These are phyloP conservation scores for Diachrysia chrysitis DNA, from an alignment of 2,888 invertebrate genomes.

Conservation along the genomic window DNA sequence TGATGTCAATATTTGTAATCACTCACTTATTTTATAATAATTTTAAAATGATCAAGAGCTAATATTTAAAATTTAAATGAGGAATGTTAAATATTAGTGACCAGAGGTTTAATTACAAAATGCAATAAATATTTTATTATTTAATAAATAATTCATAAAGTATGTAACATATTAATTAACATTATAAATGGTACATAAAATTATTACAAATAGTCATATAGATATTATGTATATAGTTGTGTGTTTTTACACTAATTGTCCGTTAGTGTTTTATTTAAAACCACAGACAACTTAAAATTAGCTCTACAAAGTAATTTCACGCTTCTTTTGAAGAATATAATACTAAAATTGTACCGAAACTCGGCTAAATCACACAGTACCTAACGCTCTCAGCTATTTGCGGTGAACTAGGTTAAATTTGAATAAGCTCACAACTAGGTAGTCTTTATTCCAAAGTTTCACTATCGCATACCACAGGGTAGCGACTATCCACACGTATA, in stretches of 20 bases:
- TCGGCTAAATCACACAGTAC: constrained; percentile 17
- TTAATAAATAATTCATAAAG: neutral
- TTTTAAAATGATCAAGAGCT: neutral
- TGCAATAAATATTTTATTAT: neutral
- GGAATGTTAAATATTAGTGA: neutral
- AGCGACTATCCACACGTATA: neutral
- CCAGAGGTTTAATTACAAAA: neutral
- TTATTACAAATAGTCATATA: too few relatives aligned
- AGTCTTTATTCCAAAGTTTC: constrained; percentile 54
- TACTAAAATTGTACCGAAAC: constrained; percentile 23
- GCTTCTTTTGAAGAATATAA: neutral
- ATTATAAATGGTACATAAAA: too few relatives aligned
- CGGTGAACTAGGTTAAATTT: constrained; percentile 48
- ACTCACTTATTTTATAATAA: too few relatives aligned
- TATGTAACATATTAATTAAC: too few relatives aligned
- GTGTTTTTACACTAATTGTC: neutral
- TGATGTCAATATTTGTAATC: too few relatives aligned
- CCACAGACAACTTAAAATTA: neutral
- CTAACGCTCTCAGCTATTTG: constrained; percentile 35
- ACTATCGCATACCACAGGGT: constrained; percentile 13
- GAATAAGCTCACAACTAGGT: constrained; percentile 44
- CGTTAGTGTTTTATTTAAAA: neutral
- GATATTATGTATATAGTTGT: too few relatives aligned
- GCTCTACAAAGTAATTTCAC: neutral
- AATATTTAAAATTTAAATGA: neutral